A percentile compares a stretch with the other conserved stretches of the same genome.
These are phyloP conservation scores for Dinoponera quadriceps DNA, from an alignment of 1,140 invertebrate species.

Conservation along the genomic window DNA sequence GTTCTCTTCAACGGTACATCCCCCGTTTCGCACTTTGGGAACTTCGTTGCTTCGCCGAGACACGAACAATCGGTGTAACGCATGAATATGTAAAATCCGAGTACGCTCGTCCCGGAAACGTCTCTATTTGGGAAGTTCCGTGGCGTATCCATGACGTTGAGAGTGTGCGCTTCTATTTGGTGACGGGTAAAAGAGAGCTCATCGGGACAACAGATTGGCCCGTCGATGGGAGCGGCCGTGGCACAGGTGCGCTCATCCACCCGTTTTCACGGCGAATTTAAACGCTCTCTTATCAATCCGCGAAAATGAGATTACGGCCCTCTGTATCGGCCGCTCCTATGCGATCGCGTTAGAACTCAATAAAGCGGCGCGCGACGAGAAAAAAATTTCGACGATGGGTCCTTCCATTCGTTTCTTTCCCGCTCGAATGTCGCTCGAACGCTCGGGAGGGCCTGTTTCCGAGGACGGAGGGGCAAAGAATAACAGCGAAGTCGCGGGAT, in stretches of 20 bases:
- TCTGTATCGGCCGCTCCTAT: slow-evolving; percentile 3
- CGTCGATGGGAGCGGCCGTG: slow-evolving; percentile 59
- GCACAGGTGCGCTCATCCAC: slow-evolving; percentile 56
- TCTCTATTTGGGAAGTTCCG: no score
- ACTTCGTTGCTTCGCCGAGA: no score
- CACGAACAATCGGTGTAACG: no score
- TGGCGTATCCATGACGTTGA: no score
- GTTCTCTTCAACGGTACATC: no score
- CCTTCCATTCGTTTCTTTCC: slow-evolving; percentile 6
- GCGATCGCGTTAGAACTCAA: slow-evolving; percentile 38
- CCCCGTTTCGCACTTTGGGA: no score
- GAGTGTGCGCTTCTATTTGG: neutral
- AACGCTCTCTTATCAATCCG: slow-evolving; percentile 41
- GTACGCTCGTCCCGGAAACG: no score
- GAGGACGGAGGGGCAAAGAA: neutral
- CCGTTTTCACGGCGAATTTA: slow-evolving; percentile 50
- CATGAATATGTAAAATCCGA: no score
- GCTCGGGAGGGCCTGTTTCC: no score
- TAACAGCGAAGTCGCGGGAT: neutral
- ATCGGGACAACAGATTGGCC: slow-evolving; percentile 61
- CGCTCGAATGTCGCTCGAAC: neutral
- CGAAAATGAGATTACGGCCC: slow-evolving; percentile 35
- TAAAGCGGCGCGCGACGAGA: slow-evolving; percentile 23
- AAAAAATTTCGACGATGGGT: neutral
- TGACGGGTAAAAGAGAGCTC: slow-evolving; percentile 52